A percentile compares a stretch with the other conserved stretches of the same genome.
Evolutionary conservation across 1,140 invertebrate genomes (phyloP).

Genomic region (Apis florea): DNA sequence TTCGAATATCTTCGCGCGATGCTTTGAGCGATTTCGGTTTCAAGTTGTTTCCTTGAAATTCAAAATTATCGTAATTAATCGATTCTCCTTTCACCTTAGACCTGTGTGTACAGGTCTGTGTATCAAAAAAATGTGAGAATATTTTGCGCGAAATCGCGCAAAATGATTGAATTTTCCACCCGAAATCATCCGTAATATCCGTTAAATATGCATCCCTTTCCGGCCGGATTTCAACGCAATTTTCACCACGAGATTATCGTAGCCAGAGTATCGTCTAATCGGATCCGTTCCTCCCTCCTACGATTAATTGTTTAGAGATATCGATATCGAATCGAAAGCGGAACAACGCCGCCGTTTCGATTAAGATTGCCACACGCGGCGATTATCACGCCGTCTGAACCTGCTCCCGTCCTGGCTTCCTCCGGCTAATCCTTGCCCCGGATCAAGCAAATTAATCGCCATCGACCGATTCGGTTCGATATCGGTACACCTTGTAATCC

Average conservation of each 20-base stretch:
- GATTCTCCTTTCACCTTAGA: no score
- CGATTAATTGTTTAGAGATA: constrained; percentile 29
- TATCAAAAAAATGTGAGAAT: no score
- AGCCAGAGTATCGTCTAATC: neutral
- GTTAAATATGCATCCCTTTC: no score
- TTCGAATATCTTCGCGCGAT: no score
- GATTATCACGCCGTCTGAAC: constrained; percentile 29
- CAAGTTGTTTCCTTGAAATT: no score
- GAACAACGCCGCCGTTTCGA: constrained; percentile 18
- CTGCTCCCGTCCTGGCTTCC: constrained; percentile 1
- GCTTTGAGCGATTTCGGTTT: no score
- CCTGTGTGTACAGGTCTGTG: no score
- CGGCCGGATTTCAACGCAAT: neutral
- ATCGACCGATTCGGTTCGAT: constrained; percentile 29
- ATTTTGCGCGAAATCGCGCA: no score
- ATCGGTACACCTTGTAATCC: constrained; percentile 47
- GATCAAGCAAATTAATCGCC: constrained; percentile 50
- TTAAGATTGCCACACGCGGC: constrained; percentile 31
- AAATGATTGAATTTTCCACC: neutral
- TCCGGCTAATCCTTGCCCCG: constrained; percentile 28
- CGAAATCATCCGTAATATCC: neutral
- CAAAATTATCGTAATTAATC: no score
- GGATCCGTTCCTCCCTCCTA: neutral
- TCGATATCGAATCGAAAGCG: constrained; percentile 9
- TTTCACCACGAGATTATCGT: neutral